Base-by-base conservation (phyloP, 2,797 vertebrate genomes). In the Gallinago stenura region DNA sequence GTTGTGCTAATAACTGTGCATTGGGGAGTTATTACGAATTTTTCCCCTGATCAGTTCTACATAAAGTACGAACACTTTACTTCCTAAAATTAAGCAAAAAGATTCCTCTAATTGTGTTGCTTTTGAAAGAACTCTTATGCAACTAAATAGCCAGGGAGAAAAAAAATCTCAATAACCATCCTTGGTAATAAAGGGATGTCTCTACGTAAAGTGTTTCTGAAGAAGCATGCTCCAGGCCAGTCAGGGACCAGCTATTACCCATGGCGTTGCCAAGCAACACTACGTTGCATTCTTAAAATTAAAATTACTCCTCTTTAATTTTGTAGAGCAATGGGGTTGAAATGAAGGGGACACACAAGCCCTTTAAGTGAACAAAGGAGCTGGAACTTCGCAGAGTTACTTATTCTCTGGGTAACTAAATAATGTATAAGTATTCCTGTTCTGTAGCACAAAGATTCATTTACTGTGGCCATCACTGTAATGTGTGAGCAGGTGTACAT, bases 241-340 rank as follows among this genome's bases (percentile, higher is more conserved):
- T 33, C 61, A 83, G 4, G 3, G 65, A 69, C 53, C 14, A 66
- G 57, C 51, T 87, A 65, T 62, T 89, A 96, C 31, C 51, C 14
- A 3, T 39, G 35, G 43, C 2, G 80, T 96, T 97, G 92, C 92
- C 86, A 95, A 92, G 90, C 91, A 94, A 93, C 89, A 45, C 14
- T 72, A 71, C 43, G 31, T 83, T 81, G 60, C 45, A 83, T 90
- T 93, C 86, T 91, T 91, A 87, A 91, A 87, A 89, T 83, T 77
- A 90, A 91, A 93, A 91, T 88, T 6, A 82, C 15, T 91, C 46
- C 54, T 75, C 16, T 88, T 87, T 58, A 31, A 89, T 82, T 87
- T 90, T 79, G 11, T 64, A 90, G 86, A 82, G 54, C 20, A 84
- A 28, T 39, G 10, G 10, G 5, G 18, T 83, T 94, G 72, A 91